These are phyloP conservation scores for Dinomys branickii DNA, from an alignment of 2,113 vertebrate species.

Conservation along the genomic window DNA sequence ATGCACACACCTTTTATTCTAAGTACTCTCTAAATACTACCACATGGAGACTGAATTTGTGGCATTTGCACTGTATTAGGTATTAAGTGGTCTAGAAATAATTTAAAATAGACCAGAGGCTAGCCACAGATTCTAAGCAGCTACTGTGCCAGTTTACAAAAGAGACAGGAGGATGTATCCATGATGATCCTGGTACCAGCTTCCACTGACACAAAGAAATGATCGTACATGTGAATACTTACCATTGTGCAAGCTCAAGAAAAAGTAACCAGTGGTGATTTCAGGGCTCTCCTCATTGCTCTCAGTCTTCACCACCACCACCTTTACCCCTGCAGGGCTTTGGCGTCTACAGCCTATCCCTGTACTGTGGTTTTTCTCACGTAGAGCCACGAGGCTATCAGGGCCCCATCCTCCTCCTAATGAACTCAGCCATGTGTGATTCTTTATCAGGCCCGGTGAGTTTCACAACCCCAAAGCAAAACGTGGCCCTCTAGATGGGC, in stretches of 20 bases:
- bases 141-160: not conserved
- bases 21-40: not conserved
- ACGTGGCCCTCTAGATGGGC: rapidly evolving
- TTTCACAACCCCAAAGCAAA: rapidly evolving
- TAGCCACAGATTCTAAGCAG: not conserved
- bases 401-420: not conserved
- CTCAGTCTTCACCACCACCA: not conserved
- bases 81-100: not conserved
- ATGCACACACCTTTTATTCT: not conserved
- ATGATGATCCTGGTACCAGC: too few relatives aligned
- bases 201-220: not conserved
- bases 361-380: not conserved
- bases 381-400: rapidly evolving
- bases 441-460: rapidly evolving
- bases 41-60: too few relatives aligned
- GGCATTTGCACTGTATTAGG: not conserved
- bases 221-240: not conserved
- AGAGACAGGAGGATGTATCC: not conserved
- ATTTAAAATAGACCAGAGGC: not conserved
- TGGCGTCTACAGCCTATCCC: rapidly evolving
- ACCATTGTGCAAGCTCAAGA: not conserved
- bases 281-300: not conserved
- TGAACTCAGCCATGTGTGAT: rapidly evolving
- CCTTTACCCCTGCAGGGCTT: rapidly evolving
- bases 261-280: not conserved